A percentile compares a stretch with the other conserved stretches of the same genome.
Evolutionary conservation across 1,140 invertebrate species (phyloP).

Genomic region (Plectrocnemia conspersa): DNA sequence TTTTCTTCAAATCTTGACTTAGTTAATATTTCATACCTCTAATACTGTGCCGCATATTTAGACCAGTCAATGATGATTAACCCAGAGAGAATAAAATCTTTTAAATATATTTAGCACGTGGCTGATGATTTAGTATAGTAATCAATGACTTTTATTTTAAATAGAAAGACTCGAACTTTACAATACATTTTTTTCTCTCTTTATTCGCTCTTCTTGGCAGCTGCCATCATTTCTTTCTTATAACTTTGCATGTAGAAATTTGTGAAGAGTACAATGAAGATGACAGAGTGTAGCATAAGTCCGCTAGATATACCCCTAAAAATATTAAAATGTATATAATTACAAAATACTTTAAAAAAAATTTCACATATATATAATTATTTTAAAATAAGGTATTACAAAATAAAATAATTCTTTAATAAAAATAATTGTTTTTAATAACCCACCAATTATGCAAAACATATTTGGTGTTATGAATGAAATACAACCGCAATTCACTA

Average conservation of each 20-base stretch:
- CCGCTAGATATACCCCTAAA: conserved; percentile 63
- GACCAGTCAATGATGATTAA: not conserved
- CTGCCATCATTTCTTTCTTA: conserved; percentile 42
- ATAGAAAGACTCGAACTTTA: conserved; percentile 18
- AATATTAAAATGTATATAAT: too few relatives aligned
- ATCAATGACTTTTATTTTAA: conserved; percentile 20
- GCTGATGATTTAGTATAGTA: too few relatives aligned
- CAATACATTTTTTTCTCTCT: too few relatives aligned
- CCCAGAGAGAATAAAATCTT: not conserved
- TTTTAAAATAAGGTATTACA: too few relatives aligned
- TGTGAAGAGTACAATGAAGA: conserved; percentile 87
- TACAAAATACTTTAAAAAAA: too few relatives aligned
- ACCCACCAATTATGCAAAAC: too few relatives aligned
- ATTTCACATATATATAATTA: too few relatives aligned
- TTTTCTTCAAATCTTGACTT: not conserved
- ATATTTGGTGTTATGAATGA: too few relatives aligned
- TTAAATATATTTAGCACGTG: conserved; percentile 1
- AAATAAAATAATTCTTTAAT: too few relatives aligned
- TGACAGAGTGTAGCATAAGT: conserved; percentile 78
- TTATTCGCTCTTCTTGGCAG: conserved; percentile 18
- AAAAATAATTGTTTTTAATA: too few relatives aligned
- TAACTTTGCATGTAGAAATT: conserved; percentile 89
- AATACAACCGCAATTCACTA: too few relatives aligned
- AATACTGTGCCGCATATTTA: not conserved
- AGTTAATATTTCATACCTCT: not conserved